phyloP scores from a whole-genome alignment of 2,888 invertebrate genomes.

The Noctua janthe region DNA sequence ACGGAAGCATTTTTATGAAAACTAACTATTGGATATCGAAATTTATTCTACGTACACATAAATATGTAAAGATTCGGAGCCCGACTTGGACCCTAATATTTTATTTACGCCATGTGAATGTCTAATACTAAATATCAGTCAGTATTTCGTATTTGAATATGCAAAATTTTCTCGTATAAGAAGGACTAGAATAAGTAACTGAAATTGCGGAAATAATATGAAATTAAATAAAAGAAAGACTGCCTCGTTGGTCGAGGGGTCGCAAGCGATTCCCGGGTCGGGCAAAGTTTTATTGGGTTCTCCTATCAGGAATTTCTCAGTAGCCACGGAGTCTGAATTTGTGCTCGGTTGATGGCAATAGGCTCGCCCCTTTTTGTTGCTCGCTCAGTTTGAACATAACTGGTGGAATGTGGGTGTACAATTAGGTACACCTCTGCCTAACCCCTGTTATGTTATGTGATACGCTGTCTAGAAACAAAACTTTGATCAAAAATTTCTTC shows the following conservation, averaged over 20 bases:
- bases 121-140: slow-evolving; percentile 9
- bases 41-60: slow-evolving; percentile 9
- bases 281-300: too few species aligned
- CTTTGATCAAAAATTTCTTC: not conserved
- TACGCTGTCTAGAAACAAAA: too few species aligned
- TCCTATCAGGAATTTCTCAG: too few species aligned
- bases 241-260: too few species aligned
- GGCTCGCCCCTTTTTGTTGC: too few species aligned
- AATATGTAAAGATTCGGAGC: slow-evolving; percentile 10
- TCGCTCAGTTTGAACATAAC: too few species aligned
- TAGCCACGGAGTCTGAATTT: too few species aligned
- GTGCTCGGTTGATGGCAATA: too few species aligned
- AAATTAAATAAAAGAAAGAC: not conserved
- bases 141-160: slow-evolving; percentile 1
- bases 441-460: too few species aligned
- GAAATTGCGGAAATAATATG: not conserved
- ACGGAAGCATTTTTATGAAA: not conserved
- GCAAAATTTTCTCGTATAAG: not conserved
- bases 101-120: slow-evolving; percentile 30
- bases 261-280: too few species aligned
- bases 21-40: slow-evolving; percentile 4
- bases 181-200: not conserved
- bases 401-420: too few species aligned
- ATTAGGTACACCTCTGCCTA: too few species aligned
- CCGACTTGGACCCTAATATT: slow-evolving; percentile 33